A percentile compares a stretch with the other conserved stretches of the same genome.
phyloP scores from a whole-genome alignment of 2,797 vertebrate species.

The Apogon hyalosoma region DNA sequence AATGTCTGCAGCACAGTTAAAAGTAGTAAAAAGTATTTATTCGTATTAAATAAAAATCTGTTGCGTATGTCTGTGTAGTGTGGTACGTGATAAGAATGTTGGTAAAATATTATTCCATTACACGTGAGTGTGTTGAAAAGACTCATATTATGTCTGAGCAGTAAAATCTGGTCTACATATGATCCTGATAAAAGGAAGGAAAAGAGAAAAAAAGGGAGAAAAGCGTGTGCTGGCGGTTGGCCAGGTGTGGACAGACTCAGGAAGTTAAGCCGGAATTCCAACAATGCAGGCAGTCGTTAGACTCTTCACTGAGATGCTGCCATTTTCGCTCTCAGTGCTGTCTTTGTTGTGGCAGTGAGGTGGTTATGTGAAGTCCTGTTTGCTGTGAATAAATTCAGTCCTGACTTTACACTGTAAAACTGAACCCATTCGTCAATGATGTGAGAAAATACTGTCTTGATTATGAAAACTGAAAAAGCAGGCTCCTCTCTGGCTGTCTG shows the following conservation, averaged over 20 bases:
- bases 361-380: slow-evolving; percentile 43
- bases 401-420: slow-evolving; percentile 31
- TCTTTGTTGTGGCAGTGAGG: slow-evolving; percentile 62
- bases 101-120: slow-evolving; percentile 27
- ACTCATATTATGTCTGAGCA: slow-evolving; percentile 56
- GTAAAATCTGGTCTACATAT: slow-evolving; percentile 65
- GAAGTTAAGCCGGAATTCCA: slow-evolving; percentile 86
- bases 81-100: no score
- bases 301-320: slow-evolving; percentile 71
- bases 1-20: no score
- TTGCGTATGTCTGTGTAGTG: no score
- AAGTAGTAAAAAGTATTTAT: no score
- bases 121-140: slow-evolving; percentile 40
- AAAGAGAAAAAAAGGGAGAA: slow-evolving; percentile 53
- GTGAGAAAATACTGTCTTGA: slow-evolving; percentile 26
- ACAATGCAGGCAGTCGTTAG: slow-evolving; percentile 82
- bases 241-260: slow-evolving; percentile 82
- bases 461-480: slow-evolving; percentile 23
- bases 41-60: no score
- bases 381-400: slow-evolving; percentile 46
- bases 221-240: slow-evolving; percentile 70
- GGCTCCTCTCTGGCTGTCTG: background rate
- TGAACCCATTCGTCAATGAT: slow-evolving; percentile 30
- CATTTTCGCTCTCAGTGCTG: slow-evolving; percentile 59
- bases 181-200: slow-evolving; percentile 73